Conservation (phyloP, 2,113 vertebrate species). For the Austrofundulus limnaeus region DNA sequence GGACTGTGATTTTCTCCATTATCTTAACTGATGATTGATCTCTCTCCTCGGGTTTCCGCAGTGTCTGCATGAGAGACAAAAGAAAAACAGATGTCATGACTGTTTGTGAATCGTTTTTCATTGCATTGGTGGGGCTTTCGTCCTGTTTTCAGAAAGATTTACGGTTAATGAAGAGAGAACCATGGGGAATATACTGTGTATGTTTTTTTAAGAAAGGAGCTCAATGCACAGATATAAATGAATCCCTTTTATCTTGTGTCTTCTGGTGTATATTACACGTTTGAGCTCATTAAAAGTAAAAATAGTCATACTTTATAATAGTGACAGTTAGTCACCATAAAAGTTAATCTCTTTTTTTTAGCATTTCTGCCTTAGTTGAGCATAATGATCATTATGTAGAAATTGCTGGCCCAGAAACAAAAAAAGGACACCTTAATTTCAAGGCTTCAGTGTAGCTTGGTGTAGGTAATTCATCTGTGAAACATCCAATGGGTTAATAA, state of each 20-base stretch:
- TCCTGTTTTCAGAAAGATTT: constrained; percentile 49
- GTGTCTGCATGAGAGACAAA: constrained; percentile 58
- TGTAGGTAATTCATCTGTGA: constrained; percentile 50
- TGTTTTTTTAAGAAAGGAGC: constrained; percentile 31
- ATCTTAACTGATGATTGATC: constrained; percentile 72
- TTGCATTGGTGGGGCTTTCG: constrained; percentile 32
- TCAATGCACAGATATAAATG: constrained; percentile 28
- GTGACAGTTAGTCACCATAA: constrained; percentile 59
- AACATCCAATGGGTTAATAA: constrained; percentile 56
- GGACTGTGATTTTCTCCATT: constrained; percentile 70
- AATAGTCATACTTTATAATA: constrained; percentile 21
- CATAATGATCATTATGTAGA: constrained; percentile 43
- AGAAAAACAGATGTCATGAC: constrained; percentile 76
- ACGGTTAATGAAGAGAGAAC: constrained; percentile 52
- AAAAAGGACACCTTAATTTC: constrained; percentile 53
- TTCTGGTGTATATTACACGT: constrained; percentile 36
- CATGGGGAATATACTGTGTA: constrained; percentile 16
- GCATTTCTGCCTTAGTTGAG: constrained; percentile 39
- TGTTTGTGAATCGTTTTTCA: constrained; percentile 71
- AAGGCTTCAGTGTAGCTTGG: constrained; percentile 18
- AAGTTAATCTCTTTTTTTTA: constrained; percentile 25
- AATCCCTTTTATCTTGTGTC: constrained; percentile 46
- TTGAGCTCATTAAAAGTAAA: constrained; percentile 52
- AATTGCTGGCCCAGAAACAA: constrained; percentile 51
- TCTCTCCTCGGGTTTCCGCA: constrained; percentile 57